A percentile compares a stretch with the other conserved stretches of the same genome.
These are phyloP conservation scores for Hermatobates lingyangjiaoensis DNA, from an alignment of 1,140 invertebrate species.

Conservation along the genomic window DNA sequence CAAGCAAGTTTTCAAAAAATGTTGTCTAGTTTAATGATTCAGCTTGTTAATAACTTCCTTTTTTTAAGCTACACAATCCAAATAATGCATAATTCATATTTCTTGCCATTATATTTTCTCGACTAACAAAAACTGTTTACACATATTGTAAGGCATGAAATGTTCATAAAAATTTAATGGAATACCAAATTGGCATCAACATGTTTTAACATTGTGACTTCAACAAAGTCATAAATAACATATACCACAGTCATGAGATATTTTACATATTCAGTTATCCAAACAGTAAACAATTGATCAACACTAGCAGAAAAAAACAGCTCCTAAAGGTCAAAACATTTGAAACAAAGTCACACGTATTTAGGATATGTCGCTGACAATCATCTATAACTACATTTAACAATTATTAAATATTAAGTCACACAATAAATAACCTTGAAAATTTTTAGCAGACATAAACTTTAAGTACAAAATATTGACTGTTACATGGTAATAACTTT, in stretches of 20 bases:
- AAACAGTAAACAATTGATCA: background rate
- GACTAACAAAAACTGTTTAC: too few species aligned
- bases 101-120: too few species aligned
- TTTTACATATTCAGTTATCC: background rate
- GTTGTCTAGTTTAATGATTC: too few species aligned
- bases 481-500: background rate
- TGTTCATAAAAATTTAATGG: too few species aligned
- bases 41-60: too few species aligned
- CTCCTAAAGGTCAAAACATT: background rate
- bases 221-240: too few species aligned
- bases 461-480: constrained; percentile 8
- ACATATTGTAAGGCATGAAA: too few species aligned
- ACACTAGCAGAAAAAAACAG: background rate
- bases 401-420: constrained; percentile 13
- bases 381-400: constrained; percentile 6
- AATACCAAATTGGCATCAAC: too few species aligned
- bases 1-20: too few species aligned
- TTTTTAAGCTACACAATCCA: too few species aligned
- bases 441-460: constrained; percentile 5
- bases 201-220: too few species aligned
- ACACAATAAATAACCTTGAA: constrained; percentile 9
- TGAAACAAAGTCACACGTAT: background rate
- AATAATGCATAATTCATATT: too few species aligned
- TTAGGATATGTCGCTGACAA: constrained; percentile 16
- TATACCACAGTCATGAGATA: background rate